These are phyloP conservation scores for Chrysopilus asiliformis DNA, from an alignment of 2,888 invertebrate species.

Conservation along the genomic window DNA sequence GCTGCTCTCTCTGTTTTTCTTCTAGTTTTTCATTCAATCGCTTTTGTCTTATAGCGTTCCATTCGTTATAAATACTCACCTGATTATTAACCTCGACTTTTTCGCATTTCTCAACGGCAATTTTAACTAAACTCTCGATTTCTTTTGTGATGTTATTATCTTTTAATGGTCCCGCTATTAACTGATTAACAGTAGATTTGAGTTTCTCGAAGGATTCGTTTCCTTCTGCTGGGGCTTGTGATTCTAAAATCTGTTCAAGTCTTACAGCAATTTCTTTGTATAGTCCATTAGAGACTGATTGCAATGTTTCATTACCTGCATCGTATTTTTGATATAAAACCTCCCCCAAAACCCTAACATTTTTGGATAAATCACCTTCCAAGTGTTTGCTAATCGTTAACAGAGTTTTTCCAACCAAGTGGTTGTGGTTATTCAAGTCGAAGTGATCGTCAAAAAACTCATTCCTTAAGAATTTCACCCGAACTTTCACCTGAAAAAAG, in stretches of 20 bases:
- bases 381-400: constrained; percentile 41
- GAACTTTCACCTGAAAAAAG: constrained; percentile 45
- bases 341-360: constrained; percentile 51
- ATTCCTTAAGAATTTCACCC: constrained; percentile 68
- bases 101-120: constrained; percentile 26
- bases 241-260: constrained; percentile 18
- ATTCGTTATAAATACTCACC: constrained; percentile 40
- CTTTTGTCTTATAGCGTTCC: constrained; percentile 43
- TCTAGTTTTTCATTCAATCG: constrained; percentile 46
- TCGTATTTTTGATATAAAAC: constrained; percentile 53
- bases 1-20: constrained; percentile 36
- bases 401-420: constrained; percentile 73
- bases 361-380: constrained; percentile 37
- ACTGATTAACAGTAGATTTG: constrained; percentile 25
- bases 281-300: too few species aligned
- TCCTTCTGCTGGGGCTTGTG: constrained; percentile 16
- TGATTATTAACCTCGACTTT: constrained; percentile 33
- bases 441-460: constrained; percentile 82
- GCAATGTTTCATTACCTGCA: too few species aligned
- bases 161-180: constrained; percentile 21
- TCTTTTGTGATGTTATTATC: constrained; percentile 19
- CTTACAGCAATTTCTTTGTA: constrained; percentile 5
- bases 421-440: constrained; percentile 57
- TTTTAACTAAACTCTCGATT: constrained; percentile 23
- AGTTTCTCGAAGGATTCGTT: constrained; percentile 30